These are phyloP conservation scores for Lepidocyrtinus sp. DNA, from an alignment of 2,888 invertebrate species.

Conservation along the genomic window DNA sequence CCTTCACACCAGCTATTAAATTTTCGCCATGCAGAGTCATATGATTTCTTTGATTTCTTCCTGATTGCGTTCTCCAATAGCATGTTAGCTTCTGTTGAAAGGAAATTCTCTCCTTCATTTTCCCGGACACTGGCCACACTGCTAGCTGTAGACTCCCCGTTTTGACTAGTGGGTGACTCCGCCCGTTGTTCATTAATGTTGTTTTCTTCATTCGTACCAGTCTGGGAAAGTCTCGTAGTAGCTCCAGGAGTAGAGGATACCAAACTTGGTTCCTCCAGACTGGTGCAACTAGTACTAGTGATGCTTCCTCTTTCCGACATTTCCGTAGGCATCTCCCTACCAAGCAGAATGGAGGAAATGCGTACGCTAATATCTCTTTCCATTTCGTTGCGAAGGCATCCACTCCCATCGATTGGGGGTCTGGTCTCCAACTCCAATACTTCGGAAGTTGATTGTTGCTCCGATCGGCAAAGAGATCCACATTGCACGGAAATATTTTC, in stretches of 20 bases:
- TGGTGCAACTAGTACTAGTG: slow-evolving; percentile 6
- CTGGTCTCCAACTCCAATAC: slow-evolving; percentile 28
- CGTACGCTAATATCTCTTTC: slow-evolving; percentile 7
- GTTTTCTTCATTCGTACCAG: not conserved
- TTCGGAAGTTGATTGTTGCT: not conserved
- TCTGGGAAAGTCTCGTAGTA: not conserved
- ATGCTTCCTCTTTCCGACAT: not conserved
- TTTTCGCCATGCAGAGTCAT: not conserved
- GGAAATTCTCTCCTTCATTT: too few species aligned
- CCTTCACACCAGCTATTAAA: not conserved
- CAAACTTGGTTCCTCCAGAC: slow-evolving; percentile 17
- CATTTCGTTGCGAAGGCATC: slow-evolving; percentile 7
- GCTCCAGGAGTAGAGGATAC: slow-evolving; percentile 4
- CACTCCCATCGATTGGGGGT: not conserved
- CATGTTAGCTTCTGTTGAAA: not conserved
- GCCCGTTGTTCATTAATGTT: not conserved
- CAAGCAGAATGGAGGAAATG: slow-evolving; percentile 25
- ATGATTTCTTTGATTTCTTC: not conserved
- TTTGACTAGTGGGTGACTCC: not conserved
- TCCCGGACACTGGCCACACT: not conserved
- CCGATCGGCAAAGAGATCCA: slow-evolving; percentile 18
- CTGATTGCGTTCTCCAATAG: not conserved
- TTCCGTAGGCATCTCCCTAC: slow-evolving; percentile 4
- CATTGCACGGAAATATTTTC: not conserved
- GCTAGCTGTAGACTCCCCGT: too few species aligned